Conservation (phyloP, 2,113 vertebrate species). For the Oncorhynchus gorbuscha region DNA sequence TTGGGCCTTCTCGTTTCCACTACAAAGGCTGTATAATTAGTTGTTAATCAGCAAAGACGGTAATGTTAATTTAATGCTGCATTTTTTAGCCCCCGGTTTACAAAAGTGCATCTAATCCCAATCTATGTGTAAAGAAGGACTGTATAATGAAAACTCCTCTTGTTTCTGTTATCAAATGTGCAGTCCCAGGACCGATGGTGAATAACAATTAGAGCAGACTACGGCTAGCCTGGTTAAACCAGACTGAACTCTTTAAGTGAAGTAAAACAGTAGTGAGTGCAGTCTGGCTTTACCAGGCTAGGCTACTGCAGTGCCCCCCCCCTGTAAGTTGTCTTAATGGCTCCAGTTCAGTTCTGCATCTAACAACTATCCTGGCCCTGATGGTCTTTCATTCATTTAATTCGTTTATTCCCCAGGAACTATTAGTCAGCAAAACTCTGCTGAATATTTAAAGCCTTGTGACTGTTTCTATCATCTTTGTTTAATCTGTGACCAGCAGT, state of each 20-base stretch:
- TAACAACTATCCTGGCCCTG: conserved; percentile 12
- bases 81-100: background rate
- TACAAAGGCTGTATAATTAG: background rate
- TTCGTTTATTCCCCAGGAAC: conserved; percentile 13
- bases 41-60: background rate
- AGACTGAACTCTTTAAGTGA: too few species aligned
- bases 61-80: conserved; percentile 13
- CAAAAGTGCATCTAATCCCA: conserved; percentile 27
- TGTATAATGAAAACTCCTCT: conserved; percentile 24
- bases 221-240: conserved; percentile 17
- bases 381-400: conserved; percentile 4
- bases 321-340: conserved; percentile 58
- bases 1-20: background rate
- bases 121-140: conserved; percentile 18
- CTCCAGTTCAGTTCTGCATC: conserved; percentile 9
- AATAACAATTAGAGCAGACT: conserved; percentile 51
- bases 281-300: background rate
- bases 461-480: conserved; percentile 14
- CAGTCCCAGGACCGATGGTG: conserved; percentile 34
- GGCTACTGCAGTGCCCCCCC: conserved; percentile 23
- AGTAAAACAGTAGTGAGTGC: too few species aligned
- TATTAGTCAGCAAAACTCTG: conserved; percentile 33
- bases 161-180: conserved; percentile 28
- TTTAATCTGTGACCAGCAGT: conserved; percentile 15
- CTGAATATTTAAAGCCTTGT: conserved; percentile 35